A percentile compares a stretch with the other conserved stretches of the same genome.
Conservation (phyloP, 2,888 invertebrate species). For the Drosophila ezoana region DNA sequence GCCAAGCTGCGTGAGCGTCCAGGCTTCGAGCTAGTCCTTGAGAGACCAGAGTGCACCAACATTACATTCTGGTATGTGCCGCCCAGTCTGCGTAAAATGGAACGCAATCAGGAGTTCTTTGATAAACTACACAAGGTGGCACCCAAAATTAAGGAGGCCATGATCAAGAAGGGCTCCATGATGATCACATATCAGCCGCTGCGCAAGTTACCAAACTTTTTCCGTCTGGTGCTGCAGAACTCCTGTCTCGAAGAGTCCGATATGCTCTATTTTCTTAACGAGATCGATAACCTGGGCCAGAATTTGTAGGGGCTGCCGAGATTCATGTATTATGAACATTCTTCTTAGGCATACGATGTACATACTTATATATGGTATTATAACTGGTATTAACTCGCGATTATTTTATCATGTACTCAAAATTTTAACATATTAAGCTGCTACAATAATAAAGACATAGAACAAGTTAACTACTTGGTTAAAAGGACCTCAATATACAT, state of each 20-base stretch:
- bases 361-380: conserved; percentile 45
- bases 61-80: conserved; percentile 99
- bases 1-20: conserved; percentile 88
- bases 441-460: conserved; percentile 37
- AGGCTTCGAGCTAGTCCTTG: conserved; percentile 90
- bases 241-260: conserved; percentile 93
- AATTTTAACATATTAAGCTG: conserved; percentile 44
- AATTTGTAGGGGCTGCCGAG: conserved; percentile 86
- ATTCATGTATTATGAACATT: conserved; percentile 50
- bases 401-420: conserved; percentile 22
- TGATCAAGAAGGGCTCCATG: conserved; percentile 98
- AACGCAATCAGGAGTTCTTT: conserved; percentile 86
- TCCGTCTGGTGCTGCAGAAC: conserved; percentile 96
- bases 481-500: not conserved
- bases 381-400: conserved; percentile 42
- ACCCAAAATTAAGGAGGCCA: conserved; percentile 96
- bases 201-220: conserved; percentile 94
- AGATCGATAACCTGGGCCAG: conserved; percentile 93
- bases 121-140: conserved; percentile 92
- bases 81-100: conserved; percentile 86
- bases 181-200: conserved; percentile 98
- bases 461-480: conserved; percentile 25
- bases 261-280: conserved; percentile 94
- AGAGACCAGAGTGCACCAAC: conserved; percentile 96
- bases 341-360: conserved; percentile 58